phyloP scores from a whole-genome alignment of 1,140 invertebrate genomes.

The Lasaia peninsularis region DNA sequence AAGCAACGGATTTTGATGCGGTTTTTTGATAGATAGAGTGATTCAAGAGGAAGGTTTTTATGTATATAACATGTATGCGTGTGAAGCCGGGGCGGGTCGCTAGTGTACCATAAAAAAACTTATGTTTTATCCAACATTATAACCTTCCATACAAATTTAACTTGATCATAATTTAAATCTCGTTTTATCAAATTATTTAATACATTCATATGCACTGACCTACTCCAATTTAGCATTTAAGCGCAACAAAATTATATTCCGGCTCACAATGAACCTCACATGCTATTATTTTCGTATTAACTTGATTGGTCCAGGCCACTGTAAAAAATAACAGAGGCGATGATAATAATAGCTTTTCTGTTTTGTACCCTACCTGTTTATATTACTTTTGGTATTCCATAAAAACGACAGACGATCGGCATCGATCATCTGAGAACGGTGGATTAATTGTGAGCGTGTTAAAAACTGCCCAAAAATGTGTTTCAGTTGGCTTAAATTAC shows the following conservation, averaged over 20 bases:
- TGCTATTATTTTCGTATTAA: slow-evolving; percentile 70
- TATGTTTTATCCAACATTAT: too few species aligned
- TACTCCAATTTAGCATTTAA: slow-evolving; percentile 42
- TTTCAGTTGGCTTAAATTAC: too few species aligned
- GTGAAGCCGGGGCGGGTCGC: too few species aligned
- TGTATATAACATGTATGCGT: too few species aligned
- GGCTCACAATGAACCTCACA: slow-evolving; percentile 48
- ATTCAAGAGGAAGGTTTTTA: too few species aligned
- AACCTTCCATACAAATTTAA: not conserved
- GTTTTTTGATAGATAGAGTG: too few species aligned
- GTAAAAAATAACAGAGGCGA: slow-evolving; percentile 45
- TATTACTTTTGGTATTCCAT: slow-evolving; percentile 24
- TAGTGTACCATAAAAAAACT: too few species aligned
- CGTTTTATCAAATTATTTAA: slow-evolving; percentile 5
- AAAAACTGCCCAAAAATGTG: not conserved
- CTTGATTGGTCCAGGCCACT: slow-evolving; percentile 52
- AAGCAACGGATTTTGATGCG: too few species aligned
- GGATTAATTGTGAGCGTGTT: not conserved
- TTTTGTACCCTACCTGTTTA: slow-evolving; percentile 29
- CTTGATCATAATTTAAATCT: not conserved
- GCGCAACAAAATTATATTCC: slow-evolving; percentile 38
- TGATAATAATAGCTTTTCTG: slow-evolving; percentile 57
- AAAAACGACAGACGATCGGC: not conserved
- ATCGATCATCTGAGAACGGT: not conserved
- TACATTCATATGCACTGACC: slow-evolving; percentile 20